Evolutionary conservation across 1,140 invertebrate species (phyloP).

Genomic region (Thaumetopoea pityocampa): DNA sequence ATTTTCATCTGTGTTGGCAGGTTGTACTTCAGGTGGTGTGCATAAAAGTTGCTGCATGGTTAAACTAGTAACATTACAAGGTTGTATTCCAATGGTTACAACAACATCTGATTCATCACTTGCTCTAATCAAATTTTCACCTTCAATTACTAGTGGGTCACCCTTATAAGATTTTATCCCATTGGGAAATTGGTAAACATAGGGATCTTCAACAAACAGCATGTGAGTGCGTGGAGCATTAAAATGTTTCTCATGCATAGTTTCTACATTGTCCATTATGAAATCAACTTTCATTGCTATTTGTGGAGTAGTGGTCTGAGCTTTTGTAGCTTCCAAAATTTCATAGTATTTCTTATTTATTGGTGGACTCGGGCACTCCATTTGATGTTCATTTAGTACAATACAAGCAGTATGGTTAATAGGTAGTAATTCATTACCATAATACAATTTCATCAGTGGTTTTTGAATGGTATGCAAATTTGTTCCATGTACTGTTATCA

Average conservation of each 20-base stretch:
- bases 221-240: slow-evolving; percentile 86
- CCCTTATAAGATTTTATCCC: slow-evolving; percentile 94
- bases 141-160: slow-evolving; percentile 96
- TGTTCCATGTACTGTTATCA: slow-evolving; percentile 94
- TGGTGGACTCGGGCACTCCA: slow-evolving; percentile 96
- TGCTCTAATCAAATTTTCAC: slow-evolving; percentile 92
- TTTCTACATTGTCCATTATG: slow-evolving; percentile 96
- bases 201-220: slow-evolving; percentile 94
- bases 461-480: slow-evolving; percentile 94
- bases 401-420: slow-evolving; percentile 90
- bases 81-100: slow-evolving; percentile 91
- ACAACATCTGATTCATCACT: slow-evolving; percentile 95
- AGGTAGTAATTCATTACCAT: slow-evolving; percentile 80
- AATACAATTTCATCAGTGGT: slow-evolving; percentile 91
- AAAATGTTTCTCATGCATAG: slow-evolving; percentile 91
- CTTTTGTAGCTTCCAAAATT: slow-evolving; percentile 70
- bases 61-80: slow-evolving; percentile 95
- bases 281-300: slow-evolving; percentile 89
- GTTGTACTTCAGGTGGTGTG: slow-evolving; percentile 90
- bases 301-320: slow-evolving; percentile 74
- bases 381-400: slow-evolving; percentile 91
- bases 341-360: slow-evolving; percentile 79
- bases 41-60: slow-evolving; percentile 93
- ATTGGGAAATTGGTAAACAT: slow-evolving; percentile 91
- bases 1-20: slow-evolving; percentile 90